phyloP scores from a whole-genome alignment of 2,888 invertebrate species.

The Merodon equestris region DNA sequence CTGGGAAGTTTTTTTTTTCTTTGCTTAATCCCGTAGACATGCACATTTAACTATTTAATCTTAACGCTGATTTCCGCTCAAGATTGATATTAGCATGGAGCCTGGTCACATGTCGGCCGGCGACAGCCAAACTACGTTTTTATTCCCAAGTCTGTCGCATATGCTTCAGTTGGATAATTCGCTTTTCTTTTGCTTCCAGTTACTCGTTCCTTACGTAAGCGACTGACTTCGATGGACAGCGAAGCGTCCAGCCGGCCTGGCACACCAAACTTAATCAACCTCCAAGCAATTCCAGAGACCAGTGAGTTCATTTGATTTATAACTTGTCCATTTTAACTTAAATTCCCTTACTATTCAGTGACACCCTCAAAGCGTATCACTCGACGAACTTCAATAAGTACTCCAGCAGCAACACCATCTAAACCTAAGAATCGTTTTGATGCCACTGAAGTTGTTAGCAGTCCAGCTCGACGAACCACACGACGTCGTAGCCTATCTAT shows the following conservation, averaged over 20 bases:
- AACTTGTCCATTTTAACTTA: neutral
- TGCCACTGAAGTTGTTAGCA: conserved; percentile 65
- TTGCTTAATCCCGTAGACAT: no score
- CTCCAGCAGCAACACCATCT: conserved; percentile 51
- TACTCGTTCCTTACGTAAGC: conserved; percentile 72
- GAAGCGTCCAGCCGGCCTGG: conserved; percentile 70
- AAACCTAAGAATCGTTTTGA: conserved; percentile 59
- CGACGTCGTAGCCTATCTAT: conserved; percentile 66
- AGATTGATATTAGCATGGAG: no score
- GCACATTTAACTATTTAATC: no score
- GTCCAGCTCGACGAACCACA: conserved; percentile 65
- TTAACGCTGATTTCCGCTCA: no score
- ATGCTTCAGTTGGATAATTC: no score
- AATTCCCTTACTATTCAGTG: conserved; percentile 26
- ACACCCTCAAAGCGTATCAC: conserved; percentile 70
- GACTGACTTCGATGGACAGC: conserved; percentile 70
- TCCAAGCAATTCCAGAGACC: conserved; percentile 42
- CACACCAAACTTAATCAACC: conserved; percentile 69
- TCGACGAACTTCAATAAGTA: conserved; percentile 71
- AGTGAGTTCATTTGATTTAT: conserved; percentile 40
- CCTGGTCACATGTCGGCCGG: no score
- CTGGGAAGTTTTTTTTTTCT: no score
- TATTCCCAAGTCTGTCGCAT: no score
- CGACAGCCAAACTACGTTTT: no score
- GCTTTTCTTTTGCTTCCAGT: conserved; percentile 55